Evolutionary conservation across 1,140 invertebrate species (phyloP), one percentile per base, ranked within the genome.

Genomic region (Bacillus rossius): DNA sequence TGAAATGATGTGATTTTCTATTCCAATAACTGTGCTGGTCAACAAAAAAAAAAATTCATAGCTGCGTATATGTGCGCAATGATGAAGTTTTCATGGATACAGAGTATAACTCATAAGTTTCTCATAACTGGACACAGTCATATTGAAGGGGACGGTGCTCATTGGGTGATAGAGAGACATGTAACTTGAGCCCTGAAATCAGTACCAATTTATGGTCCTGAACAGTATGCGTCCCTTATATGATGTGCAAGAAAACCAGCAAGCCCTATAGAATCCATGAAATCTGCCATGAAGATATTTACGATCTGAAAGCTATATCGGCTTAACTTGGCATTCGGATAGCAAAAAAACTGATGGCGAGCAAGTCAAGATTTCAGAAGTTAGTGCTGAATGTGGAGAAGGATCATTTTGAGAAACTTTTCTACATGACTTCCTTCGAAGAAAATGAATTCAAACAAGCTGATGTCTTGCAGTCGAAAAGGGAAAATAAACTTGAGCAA

Each of bases 91-190:
- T 7, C 63, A 37, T 57, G 57, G 20, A 59, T 70, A 45, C 64
- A 61, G 40, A 62, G 58, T 5, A 68, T 71, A 40, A 64, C 65
- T 47, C 68, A 70, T 23, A 71, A 72, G 47, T 71, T 65, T 47
- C 56, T 71, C 3, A 66, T 72, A 16, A 56, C 61, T 23, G 70
- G 68, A 16, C 68, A 70, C 45, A 64, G 63, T 19, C 64, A 70
- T 59, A 72, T 70, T 58, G 64, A 69, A 58, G 68, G 62, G 8
- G 70, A 72, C 50, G 61, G 48, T 23, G 63, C 62, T 10, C 69
- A 72, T 65, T 40, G 59, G 40, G 62, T 67, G 38, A 65, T 63
- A n/a, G 67, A 70, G 64, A 64, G 29, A 34, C 29, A 34, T 10
- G 10, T 34, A 4, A 34, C 29, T 34, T 10, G 5, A 34, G 10